phyloP scores from a whole-genome alignment of 2,797 vertebrate species.

The Naso thynnoides region DNA sequence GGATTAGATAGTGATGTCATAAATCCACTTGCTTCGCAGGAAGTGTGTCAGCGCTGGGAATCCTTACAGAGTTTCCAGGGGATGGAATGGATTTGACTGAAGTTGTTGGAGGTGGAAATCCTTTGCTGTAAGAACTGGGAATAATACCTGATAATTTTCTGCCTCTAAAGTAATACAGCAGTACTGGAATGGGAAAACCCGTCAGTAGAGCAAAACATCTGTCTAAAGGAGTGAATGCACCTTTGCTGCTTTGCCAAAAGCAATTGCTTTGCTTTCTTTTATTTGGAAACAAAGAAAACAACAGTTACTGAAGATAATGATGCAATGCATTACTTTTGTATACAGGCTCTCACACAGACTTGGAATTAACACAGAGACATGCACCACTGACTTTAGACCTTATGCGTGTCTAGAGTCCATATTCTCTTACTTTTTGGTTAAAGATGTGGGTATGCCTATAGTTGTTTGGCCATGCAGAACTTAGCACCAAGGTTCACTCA shows the following conservation, averaged over 20 bases:
- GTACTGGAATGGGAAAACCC: slow-evolving; percentile 60
- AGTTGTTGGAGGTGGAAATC: slow-evolving; percentile 63
- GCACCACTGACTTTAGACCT: slow-evolving; percentile 12
- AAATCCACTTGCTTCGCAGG: slow-evolving; percentile 73
- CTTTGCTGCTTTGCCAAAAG: slow-evolving; percentile 70
- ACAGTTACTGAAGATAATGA: slow-evolving; percentile 59
- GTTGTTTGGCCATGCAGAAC: slow-evolving; percentile 29
- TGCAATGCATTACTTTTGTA: slow-evolving; percentile 27
- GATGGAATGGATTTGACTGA: slow-evolving; percentile 70
- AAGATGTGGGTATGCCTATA: slow-evolving; percentile 18
- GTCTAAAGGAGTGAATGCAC: slow-evolving; percentile 52
- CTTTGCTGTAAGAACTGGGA: slow-evolving; percentile 53
- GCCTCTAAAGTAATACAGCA: slow-evolving; percentile 56
- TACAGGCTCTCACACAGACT: slow-evolving; percentile 29
- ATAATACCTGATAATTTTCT: slow-evolving; percentile 71
- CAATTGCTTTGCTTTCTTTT: slow-evolving; percentile 57
- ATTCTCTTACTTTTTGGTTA: slow-evolving; percentile 12
- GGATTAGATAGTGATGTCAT: slow-evolving; percentile 78
- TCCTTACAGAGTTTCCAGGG: slow-evolving; percentile 67
- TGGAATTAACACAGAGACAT: slow-evolving; percentile 23
- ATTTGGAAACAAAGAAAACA: slow-evolving; percentile 62
- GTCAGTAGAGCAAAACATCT: slow-evolving; percentile 64
- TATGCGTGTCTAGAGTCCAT: slow-evolving; percentile 3
- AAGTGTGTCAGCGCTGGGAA: slow-evolving; percentile 72
- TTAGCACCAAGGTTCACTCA: slow-evolving; percentile 12